Percentiles rank a stretch among this genome's conserved stretches.
Conservation (phyloP, 2,797 vertebrate species). For the Macropus fuliginosus region DNA sequence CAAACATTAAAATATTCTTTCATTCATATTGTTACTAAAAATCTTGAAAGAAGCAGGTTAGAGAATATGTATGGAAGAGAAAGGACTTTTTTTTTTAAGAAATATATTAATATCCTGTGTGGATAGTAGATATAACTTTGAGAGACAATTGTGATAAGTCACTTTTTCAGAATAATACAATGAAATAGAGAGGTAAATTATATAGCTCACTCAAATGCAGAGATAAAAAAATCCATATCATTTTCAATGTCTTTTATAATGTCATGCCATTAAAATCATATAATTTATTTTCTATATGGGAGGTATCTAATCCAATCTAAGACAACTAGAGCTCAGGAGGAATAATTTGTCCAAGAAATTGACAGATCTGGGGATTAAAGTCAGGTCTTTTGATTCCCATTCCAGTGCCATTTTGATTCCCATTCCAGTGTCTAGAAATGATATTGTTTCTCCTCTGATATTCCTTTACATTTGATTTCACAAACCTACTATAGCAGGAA, state of each 20-base stretch:
- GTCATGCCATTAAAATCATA: neutral
- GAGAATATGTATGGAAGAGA: neutral
- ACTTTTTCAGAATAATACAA: slow-evolving; percentile 7
- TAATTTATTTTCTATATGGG: neutral
- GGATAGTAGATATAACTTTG: neutral
- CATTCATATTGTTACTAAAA: slow-evolving; percentile 6
- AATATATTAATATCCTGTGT: slow-evolving; percentile 20
- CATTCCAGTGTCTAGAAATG: neutral
- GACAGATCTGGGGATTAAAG: neutral
- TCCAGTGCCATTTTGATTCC: neutral
- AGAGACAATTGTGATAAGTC: neutral
- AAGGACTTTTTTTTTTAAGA: slow-evolving; percentile 28
- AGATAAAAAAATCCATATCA: neutral
- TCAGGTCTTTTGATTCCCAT: neutral
- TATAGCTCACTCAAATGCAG: slow-evolving; percentile 17
- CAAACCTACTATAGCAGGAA: neutral
- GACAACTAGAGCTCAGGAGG: neutral
- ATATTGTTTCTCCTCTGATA: neutral
- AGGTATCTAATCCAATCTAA: neutral
- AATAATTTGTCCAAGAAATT: neutral
- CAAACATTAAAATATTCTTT: neutral
- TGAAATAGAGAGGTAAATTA: neutral
- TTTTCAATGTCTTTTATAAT: neutral
- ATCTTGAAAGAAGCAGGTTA: slow-evolving; percentile 1
- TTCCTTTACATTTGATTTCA: neutral